Percentiles rank a stretch among this genome's conserved stretches.
phyloP scores from a whole-genome alignment of 2,113 vertebrate species.

The Polypterus bichir region DNA sequence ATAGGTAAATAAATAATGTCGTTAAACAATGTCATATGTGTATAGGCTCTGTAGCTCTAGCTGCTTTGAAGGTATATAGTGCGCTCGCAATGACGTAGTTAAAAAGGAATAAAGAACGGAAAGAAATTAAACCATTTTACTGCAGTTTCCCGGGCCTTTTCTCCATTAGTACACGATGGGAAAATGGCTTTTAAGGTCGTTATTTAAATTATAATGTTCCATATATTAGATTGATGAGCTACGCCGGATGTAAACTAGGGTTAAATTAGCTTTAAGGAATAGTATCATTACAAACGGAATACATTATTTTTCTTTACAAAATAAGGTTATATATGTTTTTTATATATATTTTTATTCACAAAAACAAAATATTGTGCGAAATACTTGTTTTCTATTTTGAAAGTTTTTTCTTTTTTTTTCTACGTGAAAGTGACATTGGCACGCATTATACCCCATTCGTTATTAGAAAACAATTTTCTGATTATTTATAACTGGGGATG shows the following conservation, averaged over 20 bases:
- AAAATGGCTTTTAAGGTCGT: slow-evolving; percentile 12
- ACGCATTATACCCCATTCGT: slow-evolving; percentile 45
- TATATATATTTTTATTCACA: no score
- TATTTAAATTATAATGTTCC: slow-evolving; percentile 15
- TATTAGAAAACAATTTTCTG: slow-evolving; percentile 75
- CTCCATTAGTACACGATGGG: slow-evolving; percentile 14
- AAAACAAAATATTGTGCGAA: no score
- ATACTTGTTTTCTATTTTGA: no score
- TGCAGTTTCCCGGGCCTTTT: slow-evolving; percentile 16
- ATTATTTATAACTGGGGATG: slow-evolving; percentile 81
- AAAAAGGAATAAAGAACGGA: not conserved
- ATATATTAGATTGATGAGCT: slow-evolving; percentile 12
- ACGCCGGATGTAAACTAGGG: slow-evolving; percentile 8
- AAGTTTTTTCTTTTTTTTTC: no score
- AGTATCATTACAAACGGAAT: not conserved
- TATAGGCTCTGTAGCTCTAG: no score
- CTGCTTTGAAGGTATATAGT: no score
- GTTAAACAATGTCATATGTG: no score
- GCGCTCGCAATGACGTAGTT: no score
- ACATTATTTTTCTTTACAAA: not conserved
- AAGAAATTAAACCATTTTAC: slow-evolving; percentile 22
- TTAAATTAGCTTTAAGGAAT: slow-evolving; percentile 20
- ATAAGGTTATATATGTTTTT: no score
- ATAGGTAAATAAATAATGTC: no score
- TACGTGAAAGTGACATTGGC: no score